phyloP scores from a whole-genome alignment of 2,113 vertebrate genomes.

The Syrmaticus mikado region DNA sequence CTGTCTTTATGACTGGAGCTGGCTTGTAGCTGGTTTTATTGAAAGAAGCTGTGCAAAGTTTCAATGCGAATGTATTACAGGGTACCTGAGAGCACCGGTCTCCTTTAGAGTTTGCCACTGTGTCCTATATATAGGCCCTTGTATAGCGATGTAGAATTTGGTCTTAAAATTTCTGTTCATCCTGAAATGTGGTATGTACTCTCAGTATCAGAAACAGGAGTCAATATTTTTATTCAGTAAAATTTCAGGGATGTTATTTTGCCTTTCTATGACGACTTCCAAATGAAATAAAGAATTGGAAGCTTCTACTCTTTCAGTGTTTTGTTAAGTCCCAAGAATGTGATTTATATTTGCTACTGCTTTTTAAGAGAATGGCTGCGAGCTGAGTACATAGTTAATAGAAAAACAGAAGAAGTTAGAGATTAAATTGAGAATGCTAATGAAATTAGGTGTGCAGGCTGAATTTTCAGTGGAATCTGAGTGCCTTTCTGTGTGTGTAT shows the following conservation, averaged over 20 bases:
- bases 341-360: not conserved
- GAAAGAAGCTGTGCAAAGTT: not conserved
- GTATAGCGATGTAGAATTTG: not conserved
- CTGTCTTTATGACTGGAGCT: conserved; percentile 24
- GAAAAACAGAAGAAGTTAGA: not conserved
- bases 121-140: not conserved
- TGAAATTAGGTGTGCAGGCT: not conserved
- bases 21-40: not conserved
- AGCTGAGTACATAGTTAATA: not conserved
- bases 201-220: not conserved
- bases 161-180: not conserved
- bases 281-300: conserved; percentile 9
- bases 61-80: not conserved
- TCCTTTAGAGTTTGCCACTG: not conserved
- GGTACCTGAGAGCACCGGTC: not conserved
- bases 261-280: not conserved
- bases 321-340: not conserved
- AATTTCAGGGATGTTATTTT: conserved; percentile 33
- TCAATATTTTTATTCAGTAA: not conserved
- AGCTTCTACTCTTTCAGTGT: not conserved
- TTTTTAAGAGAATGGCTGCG: not conserved
- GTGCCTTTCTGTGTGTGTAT: not conserved
- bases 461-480: not conserved
- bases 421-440: rapidly evolving
- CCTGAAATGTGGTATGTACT: not conserved